phyloP scores from a whole-genome alignment of 1,140 invertebrate species.

The Melanaphis sacchari region DNA sequence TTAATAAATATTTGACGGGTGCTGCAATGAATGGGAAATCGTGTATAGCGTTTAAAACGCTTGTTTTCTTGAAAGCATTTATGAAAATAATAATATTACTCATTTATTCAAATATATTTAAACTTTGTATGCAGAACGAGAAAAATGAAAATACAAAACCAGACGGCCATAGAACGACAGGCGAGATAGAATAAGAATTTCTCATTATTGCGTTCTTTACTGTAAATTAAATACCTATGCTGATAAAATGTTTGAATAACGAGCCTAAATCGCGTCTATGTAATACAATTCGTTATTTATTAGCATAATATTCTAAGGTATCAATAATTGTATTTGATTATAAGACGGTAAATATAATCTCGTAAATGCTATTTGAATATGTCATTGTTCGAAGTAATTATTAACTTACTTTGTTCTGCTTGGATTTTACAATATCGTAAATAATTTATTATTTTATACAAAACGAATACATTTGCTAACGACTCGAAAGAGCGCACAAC shows the following conservation, averaged over 20 bases:
- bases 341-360: no score
- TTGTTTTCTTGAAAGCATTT: neutral
- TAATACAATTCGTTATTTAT: neutral
- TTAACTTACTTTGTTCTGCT: no score
- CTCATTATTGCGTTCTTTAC: neutral
- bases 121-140: neutral
- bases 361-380: no score
- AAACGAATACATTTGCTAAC: neutral
- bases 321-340: no score
- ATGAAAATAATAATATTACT: neutral
- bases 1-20: conserved; percentile 36
- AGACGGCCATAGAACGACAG: neutral
- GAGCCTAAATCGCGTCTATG: neutral
- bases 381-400: no score
- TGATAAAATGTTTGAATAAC: neutral
- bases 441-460: neutral
- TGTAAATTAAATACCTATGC: neutral
- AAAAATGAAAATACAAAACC: neutral
- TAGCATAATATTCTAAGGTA: no score
- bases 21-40: conserved; percentile 4
- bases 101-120: neutral
- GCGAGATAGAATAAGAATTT: neutral
- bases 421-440: neutral
- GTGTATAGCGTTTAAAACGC: neutral
- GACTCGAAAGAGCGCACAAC: no score